A percentile compares a stretch with the other conserved stretches of the same genome.
phyloP scores from a whole-genome alignment of 2,888 invertebrate species.

The Napeogenes sylphis region DNA sequence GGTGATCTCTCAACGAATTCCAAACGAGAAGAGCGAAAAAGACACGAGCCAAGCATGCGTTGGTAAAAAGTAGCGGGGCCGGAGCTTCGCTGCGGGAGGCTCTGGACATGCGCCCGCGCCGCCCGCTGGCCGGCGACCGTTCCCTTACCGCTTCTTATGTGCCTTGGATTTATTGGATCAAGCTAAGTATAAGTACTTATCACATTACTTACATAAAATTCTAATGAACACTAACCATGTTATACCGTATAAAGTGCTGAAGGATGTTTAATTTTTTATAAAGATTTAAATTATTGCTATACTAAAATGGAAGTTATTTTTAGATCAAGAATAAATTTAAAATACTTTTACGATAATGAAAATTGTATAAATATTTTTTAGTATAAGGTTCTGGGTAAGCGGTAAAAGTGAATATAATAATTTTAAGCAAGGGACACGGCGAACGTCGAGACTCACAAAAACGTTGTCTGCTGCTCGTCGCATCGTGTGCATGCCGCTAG shows the following conservation, averaged over 20 bases:
- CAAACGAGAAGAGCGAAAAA: slow-evolving; percentile 75
- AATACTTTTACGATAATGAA: background rate
- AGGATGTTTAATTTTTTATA: slow-evolving; percentile 10
- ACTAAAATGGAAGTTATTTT: background rate
- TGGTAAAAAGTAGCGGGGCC: slow-evolving; percentile 67
- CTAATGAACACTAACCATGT: slow-evolving; percentile 10
- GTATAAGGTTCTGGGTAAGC: slow-evolving; percentile 57
- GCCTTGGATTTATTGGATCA: slow-evolving; percentile 18
- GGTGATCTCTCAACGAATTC: slow-evolving; percentile 76
- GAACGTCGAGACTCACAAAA: slow-evolving; percentile 71
- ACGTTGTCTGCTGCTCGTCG: slow-evolving; percentile 57
- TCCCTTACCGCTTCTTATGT: slow-evolving; percentile 14
- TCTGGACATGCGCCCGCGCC: slow-evolving; percentile 37
- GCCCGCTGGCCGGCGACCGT: slow-evolving; percentile 33
- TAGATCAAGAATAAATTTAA: background rate
- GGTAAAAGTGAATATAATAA: slow-evolving; percentile 50
- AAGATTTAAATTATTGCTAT: slow-evolving; percentile 7
- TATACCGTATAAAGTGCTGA: slow-evolving; percentile 6
- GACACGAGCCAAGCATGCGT: slow-evolving; percentile 73
- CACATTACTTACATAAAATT: slow-evolving; percentile 9
- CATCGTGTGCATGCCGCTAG: slow-evolving; percentile 41
- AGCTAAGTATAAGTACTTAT: slow-evolving; percentile 29
- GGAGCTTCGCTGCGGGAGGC: slow-evolving; percentile 66
- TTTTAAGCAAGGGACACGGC: slow-evolving; percentile 51
- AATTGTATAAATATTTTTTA: too few species aligned